phyloP scores from a whole-genome alignment of 1,140 invertebrate genomes.

The Rhyzopertha dominica region DNA sequence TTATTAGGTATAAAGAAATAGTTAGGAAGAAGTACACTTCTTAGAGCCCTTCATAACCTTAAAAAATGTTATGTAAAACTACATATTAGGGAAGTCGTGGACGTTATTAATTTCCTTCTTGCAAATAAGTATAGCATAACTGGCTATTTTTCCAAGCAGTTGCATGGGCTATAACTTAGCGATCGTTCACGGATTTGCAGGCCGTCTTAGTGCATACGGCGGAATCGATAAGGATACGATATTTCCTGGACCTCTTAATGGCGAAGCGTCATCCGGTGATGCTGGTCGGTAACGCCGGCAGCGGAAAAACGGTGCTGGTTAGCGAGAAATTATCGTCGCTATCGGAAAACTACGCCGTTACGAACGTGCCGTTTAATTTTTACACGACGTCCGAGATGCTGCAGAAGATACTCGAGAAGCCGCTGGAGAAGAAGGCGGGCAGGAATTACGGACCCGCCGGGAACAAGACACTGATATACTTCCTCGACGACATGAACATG shows the following conservation, averaged over 20 bases:
- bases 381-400: constrained; percentile 96
- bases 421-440: constrained; percentile 95
- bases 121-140: no score
- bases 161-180: neutral
- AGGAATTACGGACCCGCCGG: constrained; percentile 93
- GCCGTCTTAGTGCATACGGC: constrained; percentile 88
- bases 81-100: no score
- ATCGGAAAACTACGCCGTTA: constrained; percentile 80
- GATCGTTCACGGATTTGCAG: constrained; percentile 52
- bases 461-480: constrained; percentile 91
- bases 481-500: constrained; percentile 98
- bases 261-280: constrained; percentile 84
- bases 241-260: constrained; percentile 87
- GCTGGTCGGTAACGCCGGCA: constrained; percentile 88
- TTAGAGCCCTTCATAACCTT: no score
- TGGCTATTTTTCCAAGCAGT: no score
- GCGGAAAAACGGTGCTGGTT: constrained; percentile 84
- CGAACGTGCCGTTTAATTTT: constrained; percentile 94
- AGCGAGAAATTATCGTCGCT: constrained; percentile 79
- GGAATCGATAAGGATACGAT: constrained; percentile 86
- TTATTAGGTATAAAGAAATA: no score
- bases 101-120: no score
- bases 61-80: no score
- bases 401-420: constrained; percentile 90
- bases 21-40: no score